Evolutionary conservation across 1,140 invertebrate species (phyloP), one percentile per base, ranked within the genome.

Genomic region (Whitmania pigra): DNA sequence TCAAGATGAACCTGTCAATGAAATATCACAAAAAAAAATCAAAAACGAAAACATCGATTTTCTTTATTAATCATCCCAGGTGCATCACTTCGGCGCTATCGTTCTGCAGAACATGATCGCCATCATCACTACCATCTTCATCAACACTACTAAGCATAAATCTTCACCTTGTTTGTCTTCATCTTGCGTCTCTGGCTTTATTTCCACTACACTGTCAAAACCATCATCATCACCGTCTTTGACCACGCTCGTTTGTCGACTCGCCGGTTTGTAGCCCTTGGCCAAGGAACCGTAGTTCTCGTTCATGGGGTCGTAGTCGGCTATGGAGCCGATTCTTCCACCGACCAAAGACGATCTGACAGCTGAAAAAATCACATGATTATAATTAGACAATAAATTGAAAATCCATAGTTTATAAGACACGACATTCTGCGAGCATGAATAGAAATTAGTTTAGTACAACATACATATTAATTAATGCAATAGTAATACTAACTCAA

Each of bases 261-360:
- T 63, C 11, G 22, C 53, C 5, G 69, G 69, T 27, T 70, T 70
- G 43, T 70, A 70, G n/a, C 69, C 69, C 17, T 54, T 5, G n/a
- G 69, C 43, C 49, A 70, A 25, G 43, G 69, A 70, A 17, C 69
- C 69, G 53, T 70, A 70, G 49, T 70, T 70, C 29, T 70, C 69
- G 53, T 70, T 70, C 40, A 96, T 85, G 3, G 94, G 94, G 83
- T 97, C 94, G 80, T 97, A 90, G 81, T 97, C 93, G 53, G 90
- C 88, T 73, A 97, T 93, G 40, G 92, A 93, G 6, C 94, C 94
- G 77, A 94, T 90, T 77, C 88, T 87, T 76, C 88, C 82, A n/a
- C 43, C 15, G 2, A 49, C 9, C 43, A 49, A 17, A 49, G 43
- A 49, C 43, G 43, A 49, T 17, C 43, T 49, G 43, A 49, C 15